Conservation (phyloP, 2,797 vertebrate species). For the Dallia pectoralis region DNA sequence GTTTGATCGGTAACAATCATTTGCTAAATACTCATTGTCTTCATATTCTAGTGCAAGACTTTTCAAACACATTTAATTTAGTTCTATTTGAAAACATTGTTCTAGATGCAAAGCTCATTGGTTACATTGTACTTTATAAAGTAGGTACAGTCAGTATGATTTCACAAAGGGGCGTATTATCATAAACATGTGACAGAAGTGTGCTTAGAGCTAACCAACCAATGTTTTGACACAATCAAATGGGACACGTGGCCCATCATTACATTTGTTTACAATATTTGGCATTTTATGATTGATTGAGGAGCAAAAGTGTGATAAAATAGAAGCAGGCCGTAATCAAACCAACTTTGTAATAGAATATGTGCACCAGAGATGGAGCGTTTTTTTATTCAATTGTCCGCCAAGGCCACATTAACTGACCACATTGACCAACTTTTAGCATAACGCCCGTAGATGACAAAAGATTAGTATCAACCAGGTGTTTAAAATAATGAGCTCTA, state of each 20-base stretch:
- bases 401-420: neutral
- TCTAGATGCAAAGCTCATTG: neutral
- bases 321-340: too few species aligned
- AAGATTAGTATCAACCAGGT: neutral
- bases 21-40: neutral
- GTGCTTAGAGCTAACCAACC: neutral
- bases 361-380: too few species aligned
- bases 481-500: too few species aligned
- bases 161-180: neutral
- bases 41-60: neutral
- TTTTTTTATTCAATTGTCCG: too few species aligned
- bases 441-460: neutral
- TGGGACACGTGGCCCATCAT: too few species aligned
- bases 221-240: too few species aligned
- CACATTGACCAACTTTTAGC: neutral
- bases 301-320: too few species aligned
- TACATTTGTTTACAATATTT: too few species aligned
- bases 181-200: too few species aligned
- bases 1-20: neutral
- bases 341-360: too few species aligned
- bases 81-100: neutral
- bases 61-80: neutral
- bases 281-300: too few species aligned
- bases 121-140: neutral
- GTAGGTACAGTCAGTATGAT: neutral